These are phyloP conservation scores for Conopomorpha cramerella DNA, from an alignment of 1,140 invertebrate genomes.

Conservation along the genomic window DNA sequence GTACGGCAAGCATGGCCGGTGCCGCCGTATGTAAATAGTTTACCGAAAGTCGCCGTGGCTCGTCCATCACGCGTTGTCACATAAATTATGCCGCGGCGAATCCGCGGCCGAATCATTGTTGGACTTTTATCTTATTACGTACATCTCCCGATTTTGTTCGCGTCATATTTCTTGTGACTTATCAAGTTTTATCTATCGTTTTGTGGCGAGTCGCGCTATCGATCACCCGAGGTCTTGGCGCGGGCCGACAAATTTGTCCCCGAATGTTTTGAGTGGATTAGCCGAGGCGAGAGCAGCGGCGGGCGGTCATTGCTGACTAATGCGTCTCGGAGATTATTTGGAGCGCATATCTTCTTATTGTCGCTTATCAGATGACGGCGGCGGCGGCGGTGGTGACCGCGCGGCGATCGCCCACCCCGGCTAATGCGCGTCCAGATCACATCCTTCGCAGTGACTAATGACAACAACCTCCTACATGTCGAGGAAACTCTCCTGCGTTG, in stretches of 20 bases:
- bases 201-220: constrained; percentile 53
- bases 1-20: constrained; percentile 34
- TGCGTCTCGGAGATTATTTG: constrained; percentile 38
- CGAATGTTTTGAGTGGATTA: constrained; percentile 56
- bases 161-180: constrained; percentile 59
- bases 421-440: neutral
- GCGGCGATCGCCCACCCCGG: constrained; percentile 15
- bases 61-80: constrained; percentile 59
- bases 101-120: constrained; percentile 59
- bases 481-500: too few relatives aligned
- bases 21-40: constrained; percentile 57
- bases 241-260: constrained; percentile 51
- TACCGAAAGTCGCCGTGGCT: constrained; percentile 58
- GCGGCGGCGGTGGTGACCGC: constrained; percentile 7
- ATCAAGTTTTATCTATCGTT: constrained; percentile 59
- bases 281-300: constrained; percentile 30
- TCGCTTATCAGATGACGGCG: constrained; percentile 47
- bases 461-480: too few relatives aligned
- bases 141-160: constrained; percentile 59
- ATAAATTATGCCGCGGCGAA: constrained; percentile 60
- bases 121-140: constrained; percentile 61
- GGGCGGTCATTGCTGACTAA: constrained; percentile 32
- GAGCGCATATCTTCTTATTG: constrained; percentile 47
- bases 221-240: constrained; percentile 41
- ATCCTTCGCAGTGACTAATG: constrained; percentile 1